Percentiles rank a stretch among this genome's conserved stretches.
phyloP scores from a whole-genome alignment of 1,140 invertebrate species.

The Saxidomus purpurata region DNA sequence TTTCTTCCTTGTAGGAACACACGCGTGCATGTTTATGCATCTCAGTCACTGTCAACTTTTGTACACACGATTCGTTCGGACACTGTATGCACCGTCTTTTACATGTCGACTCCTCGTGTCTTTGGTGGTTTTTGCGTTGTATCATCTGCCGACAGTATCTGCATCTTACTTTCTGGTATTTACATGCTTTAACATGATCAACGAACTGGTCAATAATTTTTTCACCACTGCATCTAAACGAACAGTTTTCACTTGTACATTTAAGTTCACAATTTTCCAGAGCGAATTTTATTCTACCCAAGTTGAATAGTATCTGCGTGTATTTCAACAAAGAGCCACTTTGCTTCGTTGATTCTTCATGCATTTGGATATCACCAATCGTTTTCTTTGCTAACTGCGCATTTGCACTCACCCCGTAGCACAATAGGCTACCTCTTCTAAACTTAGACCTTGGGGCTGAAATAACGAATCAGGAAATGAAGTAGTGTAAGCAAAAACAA shows the following conservation, averaged over 20 bases:
- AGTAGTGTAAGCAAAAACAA: too few species aligned
- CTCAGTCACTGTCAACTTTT: background rate
- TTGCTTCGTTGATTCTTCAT: background rate
- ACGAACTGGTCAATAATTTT: background rate
- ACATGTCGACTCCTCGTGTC: conserved; percentile 29
- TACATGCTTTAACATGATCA: conserved; percentile 15
- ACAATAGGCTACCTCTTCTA: background rate
- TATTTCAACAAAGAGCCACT: background rate
- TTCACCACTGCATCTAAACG: background rate
- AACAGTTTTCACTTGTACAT: conserved; percentile 15
- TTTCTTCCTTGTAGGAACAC: background rate
- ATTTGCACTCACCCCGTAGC: background rate
- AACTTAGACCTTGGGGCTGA: background rate
- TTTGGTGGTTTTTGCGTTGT: conserved; percentile 21
- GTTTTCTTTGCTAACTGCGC: background rate
- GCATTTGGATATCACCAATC: background rate
- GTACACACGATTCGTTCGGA: conserved; percentile 22
- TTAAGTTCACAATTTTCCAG: conserved; percentile 30
- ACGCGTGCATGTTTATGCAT: background rate
- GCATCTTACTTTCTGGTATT: conserved; percentile 16
- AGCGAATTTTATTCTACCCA: background rate
- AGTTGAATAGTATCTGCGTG: background rate
- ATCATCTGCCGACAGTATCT: conserved; percentile 20
- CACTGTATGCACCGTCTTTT: background rate
- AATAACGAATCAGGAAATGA: too few species aligned